phyloP scores from a whole-genome alignment of 2,113 vertebrate genomes.

The Callithrix jacchus region DNA sequence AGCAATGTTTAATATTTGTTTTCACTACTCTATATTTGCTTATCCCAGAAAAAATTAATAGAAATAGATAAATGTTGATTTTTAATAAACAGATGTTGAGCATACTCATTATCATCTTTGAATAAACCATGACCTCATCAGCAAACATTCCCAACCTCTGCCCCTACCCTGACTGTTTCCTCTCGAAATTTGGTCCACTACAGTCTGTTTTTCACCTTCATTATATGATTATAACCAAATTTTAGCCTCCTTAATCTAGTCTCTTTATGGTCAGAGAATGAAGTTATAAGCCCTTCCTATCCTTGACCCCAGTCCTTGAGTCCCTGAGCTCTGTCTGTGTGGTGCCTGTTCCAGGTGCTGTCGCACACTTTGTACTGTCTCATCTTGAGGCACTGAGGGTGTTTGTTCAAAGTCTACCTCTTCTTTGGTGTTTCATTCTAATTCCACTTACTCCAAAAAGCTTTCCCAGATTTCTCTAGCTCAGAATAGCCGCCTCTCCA shows the following conservation, averaged over 20 bases:
- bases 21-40: background rate
- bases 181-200: background rate
- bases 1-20: background rate
- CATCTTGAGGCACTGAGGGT: background rate
- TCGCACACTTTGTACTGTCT: background rate
- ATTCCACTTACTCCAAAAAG: background rate
- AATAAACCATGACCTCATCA: background rate
- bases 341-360: background rate
- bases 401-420: background rate
- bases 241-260: background rate
- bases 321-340: rapidly evolving
- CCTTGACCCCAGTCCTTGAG: background rate
- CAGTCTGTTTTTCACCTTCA: background rate
- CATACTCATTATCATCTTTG: background rate
- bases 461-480: background rate
- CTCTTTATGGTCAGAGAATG: background rate
- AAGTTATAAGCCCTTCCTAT: background rate
- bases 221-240: background rate
- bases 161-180: background rate
- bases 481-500: background rate
- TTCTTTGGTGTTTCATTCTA: background rate
- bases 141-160: background rate
- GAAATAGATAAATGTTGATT: background rate
- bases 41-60: background rate
- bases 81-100: background rate